These are phyloP conservation scores for Pachyrhynchus sulphureomaculatus DNA, from an alignment of 1,140 invertebrate species.

Conservation along the genomic window DNA sequence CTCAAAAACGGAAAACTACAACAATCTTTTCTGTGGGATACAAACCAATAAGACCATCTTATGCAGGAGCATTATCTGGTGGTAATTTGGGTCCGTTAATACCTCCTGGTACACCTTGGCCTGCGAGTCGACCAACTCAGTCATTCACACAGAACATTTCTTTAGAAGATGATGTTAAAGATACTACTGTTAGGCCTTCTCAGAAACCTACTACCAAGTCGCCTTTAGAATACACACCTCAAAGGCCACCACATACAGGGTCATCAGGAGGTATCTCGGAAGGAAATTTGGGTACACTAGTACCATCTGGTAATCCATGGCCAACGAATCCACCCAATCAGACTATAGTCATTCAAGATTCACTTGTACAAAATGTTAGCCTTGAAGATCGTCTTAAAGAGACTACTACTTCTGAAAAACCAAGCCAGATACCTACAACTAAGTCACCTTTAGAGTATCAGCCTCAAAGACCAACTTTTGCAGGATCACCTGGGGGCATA, in stretches of 20 bases:
- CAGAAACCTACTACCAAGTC: neutral
- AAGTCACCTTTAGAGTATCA: neutral
- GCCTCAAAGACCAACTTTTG: constrained; percentile 12
- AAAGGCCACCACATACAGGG: constrained; percentile 10
- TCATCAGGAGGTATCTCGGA: no score
- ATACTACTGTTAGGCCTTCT: no score
- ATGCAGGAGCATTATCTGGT: constrained; percentile 11
- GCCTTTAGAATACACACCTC: neutral
- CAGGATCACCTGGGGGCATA: neutral
- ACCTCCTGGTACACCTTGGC: constrained; percentile 21
- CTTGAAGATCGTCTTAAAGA: no score
- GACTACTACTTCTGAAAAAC: no score
- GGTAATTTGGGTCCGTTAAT: neutral
- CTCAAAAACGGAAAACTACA: no score
- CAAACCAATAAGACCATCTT: constrained; percentile 6
- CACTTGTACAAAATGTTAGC: no score
- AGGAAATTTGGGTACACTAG: neutral
- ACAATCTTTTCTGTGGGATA: no score
- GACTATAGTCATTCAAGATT: no score
- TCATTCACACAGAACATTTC: no score
- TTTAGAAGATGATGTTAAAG: no score
- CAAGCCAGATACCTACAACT: neutral
- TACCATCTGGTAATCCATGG: constrained; percentile 12
- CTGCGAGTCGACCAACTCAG: constrained; percentile 4
- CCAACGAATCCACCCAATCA: neutral